phyloP scores from a whole-genome alignment of 2,797 vertebrate species.

The Antennarius maculatus region DNA sequence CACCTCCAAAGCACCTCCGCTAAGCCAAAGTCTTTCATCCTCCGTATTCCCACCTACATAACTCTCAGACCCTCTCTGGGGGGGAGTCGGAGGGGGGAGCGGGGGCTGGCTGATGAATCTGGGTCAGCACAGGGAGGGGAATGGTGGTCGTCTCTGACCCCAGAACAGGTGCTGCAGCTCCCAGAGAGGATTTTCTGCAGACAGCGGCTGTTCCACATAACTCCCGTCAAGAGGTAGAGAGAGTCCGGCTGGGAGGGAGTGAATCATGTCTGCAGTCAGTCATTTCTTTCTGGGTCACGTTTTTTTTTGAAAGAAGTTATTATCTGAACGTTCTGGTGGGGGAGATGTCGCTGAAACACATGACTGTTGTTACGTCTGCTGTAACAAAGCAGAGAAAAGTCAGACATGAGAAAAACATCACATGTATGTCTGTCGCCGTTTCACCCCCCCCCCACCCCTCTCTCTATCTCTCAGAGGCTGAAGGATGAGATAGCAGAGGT shows the following conservation, averaged over 20 bases:
- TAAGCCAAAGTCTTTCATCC: constrained; percentile 65
- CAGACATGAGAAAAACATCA: constrained; percentile 30
- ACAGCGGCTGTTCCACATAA: constrained; percentile 41
- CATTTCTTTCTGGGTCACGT: constrained; percentile 39
- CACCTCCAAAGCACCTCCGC: constrained; percentile 32
- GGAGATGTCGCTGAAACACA: constrained; percentile 20
- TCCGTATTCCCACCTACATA: constrained; percentile 21
- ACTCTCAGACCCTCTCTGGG: constrained; percentile 23
- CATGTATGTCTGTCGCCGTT: constrained; percentile 2
- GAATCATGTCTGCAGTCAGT: constrained; percentile 28
- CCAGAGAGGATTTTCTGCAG: constrained; percentile 53
- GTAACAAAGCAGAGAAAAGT: constrained; percentile 34
- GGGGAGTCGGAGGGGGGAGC: neutral
- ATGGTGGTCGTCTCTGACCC: constrained; percentile 49
- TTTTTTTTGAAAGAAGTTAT: constrained; percentile 3
- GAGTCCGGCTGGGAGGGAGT: constrained; percentile 25
- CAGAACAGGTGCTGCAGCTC: constrained; percentile 70
- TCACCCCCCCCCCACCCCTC: constrained; percentile 9
- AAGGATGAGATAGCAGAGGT: constrained; percentile 99
- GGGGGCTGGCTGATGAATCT: constrained; percentile 52
- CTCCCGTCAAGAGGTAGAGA: constrained; percentile 46
- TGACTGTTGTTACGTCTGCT: neutral
- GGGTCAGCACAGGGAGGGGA: constrained; percentile 61
- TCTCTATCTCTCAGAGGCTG: constrained; percentile 83
- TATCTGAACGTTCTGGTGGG: constrained; percentile 17